phyloP scores from a whole-genome alignment of 2,797 vertebrate genomes.

The Sebastes itinus region DNA sequence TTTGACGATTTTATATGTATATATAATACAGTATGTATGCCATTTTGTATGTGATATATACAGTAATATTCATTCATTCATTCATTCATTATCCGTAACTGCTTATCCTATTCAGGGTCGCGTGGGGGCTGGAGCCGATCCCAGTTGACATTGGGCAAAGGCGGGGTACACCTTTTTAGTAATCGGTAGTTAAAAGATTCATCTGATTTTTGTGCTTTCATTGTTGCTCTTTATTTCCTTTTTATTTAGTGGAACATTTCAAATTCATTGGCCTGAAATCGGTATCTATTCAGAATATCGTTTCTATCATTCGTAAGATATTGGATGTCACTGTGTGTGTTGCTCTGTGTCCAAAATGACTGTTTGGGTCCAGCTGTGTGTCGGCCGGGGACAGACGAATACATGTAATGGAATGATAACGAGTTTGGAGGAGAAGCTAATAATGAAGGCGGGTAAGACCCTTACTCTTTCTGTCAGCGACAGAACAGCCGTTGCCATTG shows the following conservation, averaged over 20 bases:
- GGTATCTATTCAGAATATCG: neutral
- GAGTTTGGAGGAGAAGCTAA: slow-evolving; percentile 35
- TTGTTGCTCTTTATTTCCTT: neutral
- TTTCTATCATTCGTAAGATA: neutral
- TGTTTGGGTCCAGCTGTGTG: neutral
- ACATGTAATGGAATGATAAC: slow-evolving; percentile 54
- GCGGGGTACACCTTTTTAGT: no score
- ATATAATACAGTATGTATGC: neutral
- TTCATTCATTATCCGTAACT: no score
- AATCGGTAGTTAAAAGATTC: neutral
- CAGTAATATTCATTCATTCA: no score
- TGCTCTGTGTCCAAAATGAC: neutral
- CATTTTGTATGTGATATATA: neutral
- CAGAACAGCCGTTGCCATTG: neutral
- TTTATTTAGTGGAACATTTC: neutral
- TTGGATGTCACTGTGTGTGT: neutral
- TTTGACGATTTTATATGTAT: neutral
- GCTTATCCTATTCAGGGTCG: no score
- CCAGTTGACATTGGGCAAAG: no score
- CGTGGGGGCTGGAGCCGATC: no score
- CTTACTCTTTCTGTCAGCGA: slow-evolving; percentile 18
- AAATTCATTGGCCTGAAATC: neutral
- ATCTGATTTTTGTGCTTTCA: neutral
- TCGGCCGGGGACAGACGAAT: slow-evolving; percentile 26
- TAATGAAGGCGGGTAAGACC: slow-evolving; percentile 17